Evolutionary conservation across 1,140 invertebrate species (phyloP), one percentile per base, ranked within the genome.

Genomic region (Drosophila bifasciata): DNA sequence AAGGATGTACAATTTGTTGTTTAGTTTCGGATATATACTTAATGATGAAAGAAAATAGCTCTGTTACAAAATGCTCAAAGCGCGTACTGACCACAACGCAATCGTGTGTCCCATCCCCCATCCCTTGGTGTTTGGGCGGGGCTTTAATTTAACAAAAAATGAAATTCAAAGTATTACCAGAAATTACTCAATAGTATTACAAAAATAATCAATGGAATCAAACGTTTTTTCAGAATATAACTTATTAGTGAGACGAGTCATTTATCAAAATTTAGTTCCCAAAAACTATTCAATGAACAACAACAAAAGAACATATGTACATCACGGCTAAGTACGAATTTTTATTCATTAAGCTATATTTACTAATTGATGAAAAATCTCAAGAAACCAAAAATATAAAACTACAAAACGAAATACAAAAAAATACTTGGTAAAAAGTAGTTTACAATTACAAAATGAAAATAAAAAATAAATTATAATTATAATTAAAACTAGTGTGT

Each of bases 251-350:
- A 36, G 64, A 36, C 32, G 32, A 40, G 64, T 55, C 62, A 39
- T 68, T 68, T 68, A 68, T 68, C 66, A 68, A 59, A 57, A 57
- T 74, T 74, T 36, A 57, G 51, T 74, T 74, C 45, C 58, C 49
- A 55, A 36, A 36, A 36, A 13, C 43, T 66, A 69, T 55, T 69
- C 44, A 56, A 61, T 43, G 39, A 43, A 56, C 64, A 61, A 50
- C 40, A 43, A 58, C 23, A 72, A 79, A 75, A 75, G 56, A 83
- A 75, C 51, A 61, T 80, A 81, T 81, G 68, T 81, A 64, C 61
- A 84, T 85, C 71, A 79, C 72, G 81, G 84, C 80, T 84, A 86
- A 84, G 80, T 84, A 84, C 80, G 80, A 84, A 84, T 84, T 84
- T 84, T 84, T 84, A 84, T 86, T 84, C 84, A 86, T 73, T 84